Percentiles rank a stretch among this genome's conserved stretches.
These are phyloP conservation scores for Porites australiensis DNA, from an alignment of 64 coral and sea anemone species.

Conservation along the genomic window DNA sequence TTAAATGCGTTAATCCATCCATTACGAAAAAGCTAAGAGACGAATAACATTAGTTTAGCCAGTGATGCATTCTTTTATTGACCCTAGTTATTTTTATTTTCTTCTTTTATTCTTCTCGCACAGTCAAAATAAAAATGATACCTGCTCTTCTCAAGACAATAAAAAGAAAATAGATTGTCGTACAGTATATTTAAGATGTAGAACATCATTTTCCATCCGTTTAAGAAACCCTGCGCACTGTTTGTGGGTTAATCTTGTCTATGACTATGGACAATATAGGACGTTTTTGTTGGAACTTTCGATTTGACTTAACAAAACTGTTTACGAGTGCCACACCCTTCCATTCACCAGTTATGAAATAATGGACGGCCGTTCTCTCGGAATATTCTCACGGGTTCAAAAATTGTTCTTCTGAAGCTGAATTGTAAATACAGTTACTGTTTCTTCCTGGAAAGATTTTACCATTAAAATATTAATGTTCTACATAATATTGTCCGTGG, in stretches of 20 bases:
- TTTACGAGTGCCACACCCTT: neutral
- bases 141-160: too few relatives aligned
- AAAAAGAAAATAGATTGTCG: too few relatives aligned
- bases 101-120: too few relatives aligned
- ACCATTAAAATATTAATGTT: neutral
- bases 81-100: too few relatives aligned
- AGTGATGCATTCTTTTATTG: too few relatives aligned
- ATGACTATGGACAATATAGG: neutral
- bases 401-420: neutral
- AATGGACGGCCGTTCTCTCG: neutral
- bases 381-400: conserved; percentile 8
- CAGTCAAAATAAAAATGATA: too few relatives aligned
- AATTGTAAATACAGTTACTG: neutral
- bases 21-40: too few relatives aligned
- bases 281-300: neutral
- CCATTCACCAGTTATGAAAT: neutral
- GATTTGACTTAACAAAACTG: neutral
- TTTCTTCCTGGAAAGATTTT: neutral
- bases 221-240: neutral
- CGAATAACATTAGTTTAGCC: too few relatives aligned
- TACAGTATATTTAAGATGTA: too few relatives aligned
- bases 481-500: neutral
- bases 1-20: too few relatives aligned
- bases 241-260: neutral
- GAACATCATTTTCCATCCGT: too few relatives aligned